Conservation (phyloP, 2,797 vertebrate genomes). For the Kryptolebias ocellatus region DNA sequence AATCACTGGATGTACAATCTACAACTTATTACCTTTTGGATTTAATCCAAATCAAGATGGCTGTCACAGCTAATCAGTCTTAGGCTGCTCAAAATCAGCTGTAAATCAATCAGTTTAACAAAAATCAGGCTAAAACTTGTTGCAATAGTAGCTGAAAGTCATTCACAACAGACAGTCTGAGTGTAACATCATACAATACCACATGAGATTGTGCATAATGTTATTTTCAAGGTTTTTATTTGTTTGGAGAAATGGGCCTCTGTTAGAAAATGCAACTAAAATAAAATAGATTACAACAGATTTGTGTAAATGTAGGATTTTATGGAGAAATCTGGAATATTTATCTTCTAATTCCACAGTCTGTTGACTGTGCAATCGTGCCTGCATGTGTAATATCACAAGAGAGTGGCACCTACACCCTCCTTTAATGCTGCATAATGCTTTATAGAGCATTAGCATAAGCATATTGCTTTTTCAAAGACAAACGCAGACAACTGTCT, state of each 20-base stretch:
- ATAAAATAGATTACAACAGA: neutral
- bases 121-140: too few species aligned
- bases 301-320: neutral
- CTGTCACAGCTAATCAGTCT: too few species aligned
- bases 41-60: too few species aligned
- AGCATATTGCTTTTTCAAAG: constrained; percentile 65
- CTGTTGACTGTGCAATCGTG: constrained; percentile 5
- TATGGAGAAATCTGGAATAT: neutral
- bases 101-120: too few species aligned
- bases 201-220: too few species aligned
- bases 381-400: constrained; percentile 4
- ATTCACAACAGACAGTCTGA: too few species aligned
- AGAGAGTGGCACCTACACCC: constrained; percentile 19
- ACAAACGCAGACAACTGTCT: constrained; percentile 55
- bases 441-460: constrained; percentile 52
- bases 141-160: too few species aligned
- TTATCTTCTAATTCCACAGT: constrained; percentile 22
- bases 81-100: too few species aligned
- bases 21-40: too few species aligned
- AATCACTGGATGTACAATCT: too few species aligned
- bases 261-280: neutral
- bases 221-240: neutral
- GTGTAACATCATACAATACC: too few species aligned
- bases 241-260: neutral
- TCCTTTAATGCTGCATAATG: constrained; percentile 29